These are phyloP conservation scores for Bombus fervidus DNA, from an alignment of 1,140 invertebrate genomes.

Conservation along the genomic window DNA sequence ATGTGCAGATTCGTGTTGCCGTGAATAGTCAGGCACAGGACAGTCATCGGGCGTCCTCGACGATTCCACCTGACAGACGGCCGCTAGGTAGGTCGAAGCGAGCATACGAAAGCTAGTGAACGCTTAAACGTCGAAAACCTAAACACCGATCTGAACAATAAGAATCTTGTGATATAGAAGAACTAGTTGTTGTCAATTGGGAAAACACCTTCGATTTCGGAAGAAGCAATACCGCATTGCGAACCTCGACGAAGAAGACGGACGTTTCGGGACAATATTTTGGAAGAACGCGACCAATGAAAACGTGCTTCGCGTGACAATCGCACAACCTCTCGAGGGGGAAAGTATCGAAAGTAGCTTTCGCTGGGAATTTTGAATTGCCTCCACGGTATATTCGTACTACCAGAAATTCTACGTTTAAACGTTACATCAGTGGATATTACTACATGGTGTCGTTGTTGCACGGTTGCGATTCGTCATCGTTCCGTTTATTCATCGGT, in stretches of 20 bases:
- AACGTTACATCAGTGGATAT: background rate
- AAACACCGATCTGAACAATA: background rate
- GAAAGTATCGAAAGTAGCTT: slow-evolving; percentile 59
- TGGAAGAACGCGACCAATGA: background rate
- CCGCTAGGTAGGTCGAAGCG: background rate
- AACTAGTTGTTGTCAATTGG: background rate
- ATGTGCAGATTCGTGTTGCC: slow-evolving; percentile 8
- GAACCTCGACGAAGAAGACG: background rate
- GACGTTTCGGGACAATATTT: slow-evolving; percentile 20
- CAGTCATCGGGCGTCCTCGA: background rate
- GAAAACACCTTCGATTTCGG: background rate
- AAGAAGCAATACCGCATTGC: background rate
- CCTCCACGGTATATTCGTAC: background rate
- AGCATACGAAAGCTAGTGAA: background rate
- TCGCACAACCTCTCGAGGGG: background rate
- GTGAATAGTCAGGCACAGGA: background rate
- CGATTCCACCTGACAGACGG: background rate
- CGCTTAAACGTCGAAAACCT: background rate
- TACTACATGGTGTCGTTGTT: too few relatives aligned
- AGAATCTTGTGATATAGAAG: too few relatives aligned
- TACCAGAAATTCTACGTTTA: background rate
- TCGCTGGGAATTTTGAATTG: slow-evolving; percentile 7
- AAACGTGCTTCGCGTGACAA: slow-evolving; percentile 54
- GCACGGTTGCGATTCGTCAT: background rate
- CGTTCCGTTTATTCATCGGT: background rate